Evolutionary conservation across 2,888 invertebrate species (phyloP), one percentile per base, ranked within the genome.

Genomic region (Theretra japonica): DNA sequence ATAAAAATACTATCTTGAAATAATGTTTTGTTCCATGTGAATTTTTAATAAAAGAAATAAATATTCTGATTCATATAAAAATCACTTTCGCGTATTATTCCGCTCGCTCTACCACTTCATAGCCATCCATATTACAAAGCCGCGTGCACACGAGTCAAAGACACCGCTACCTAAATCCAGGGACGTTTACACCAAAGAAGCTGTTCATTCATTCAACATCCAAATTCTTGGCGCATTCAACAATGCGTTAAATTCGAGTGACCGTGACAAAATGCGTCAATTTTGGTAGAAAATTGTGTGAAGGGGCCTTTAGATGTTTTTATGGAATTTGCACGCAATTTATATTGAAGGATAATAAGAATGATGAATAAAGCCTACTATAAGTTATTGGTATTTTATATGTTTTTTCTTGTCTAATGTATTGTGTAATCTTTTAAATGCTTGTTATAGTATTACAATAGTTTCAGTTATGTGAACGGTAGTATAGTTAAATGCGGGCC

Each of bases 131-230:
- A 73, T 70, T 71, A 41, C 72, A 58, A 79, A 73, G 30, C 73
- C 65, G 70, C 73, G 74, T 71, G 76, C 78, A 82, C 85, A 83
- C 83, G 80, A 79, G 77, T 88, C 89, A 92, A 93, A 91, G 88
- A 85, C 73, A 80, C 92, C 93, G 92, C 92, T 90, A 88, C 86
- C 83, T 88, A 86, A 86, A 89, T 82, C 87, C 82, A 77, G 80
- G 75, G 80, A 88, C 80, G 87, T 86, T 88, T 80, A 87, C 88
- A 86, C 88, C 76, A 83, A 77, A 77, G 82, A 80, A 78, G 77
- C 74, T 75, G 74, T 75, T 78, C 75, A 74, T 41, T 41, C 41
- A 41, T 53, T 53, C n/a, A 53, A 71, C 65, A 71, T 56, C 70
- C 60, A 76, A 73, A 72, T 70, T 72, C 71, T 62, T 58, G 30